These are phyloP conservation scores for Yponomeuta sedellus DNA, from an alignment of 2,888 invertebrate species.

Conservation along the genomic window DNA sequence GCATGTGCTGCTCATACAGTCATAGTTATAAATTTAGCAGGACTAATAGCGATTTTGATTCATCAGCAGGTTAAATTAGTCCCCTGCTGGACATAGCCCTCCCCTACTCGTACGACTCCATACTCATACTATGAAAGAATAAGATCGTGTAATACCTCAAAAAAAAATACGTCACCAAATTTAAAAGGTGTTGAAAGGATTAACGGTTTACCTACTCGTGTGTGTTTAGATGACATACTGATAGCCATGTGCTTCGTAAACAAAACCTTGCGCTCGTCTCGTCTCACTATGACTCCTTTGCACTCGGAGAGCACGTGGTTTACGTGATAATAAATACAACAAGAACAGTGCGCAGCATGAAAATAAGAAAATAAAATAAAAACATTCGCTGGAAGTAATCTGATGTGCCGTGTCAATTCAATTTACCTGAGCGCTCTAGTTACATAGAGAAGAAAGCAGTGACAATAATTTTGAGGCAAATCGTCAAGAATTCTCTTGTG, in stretches of 20 bases:
- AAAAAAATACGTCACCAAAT: slow-evolving; percentile 32
- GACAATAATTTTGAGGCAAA: slow-evolving; percentile 53
- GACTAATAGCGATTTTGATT: too few species aligned
- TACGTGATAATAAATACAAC: background rate
- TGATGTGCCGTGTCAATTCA: background rate
- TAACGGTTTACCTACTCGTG: slow-evolving; percentile 47
- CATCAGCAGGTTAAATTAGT: too few species aligned
- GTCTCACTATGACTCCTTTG: background rate
- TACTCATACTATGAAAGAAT: slow-evolving; percentile 21
- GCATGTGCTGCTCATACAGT: too few species aligned
- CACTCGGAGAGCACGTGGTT: background rate
- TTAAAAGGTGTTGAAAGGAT: too few species aligned
- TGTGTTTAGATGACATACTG: slow-evolving; percentile 13
- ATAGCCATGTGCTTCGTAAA: slow-evolving; percentile 1
- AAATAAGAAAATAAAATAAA: slow-evolving; percentile 34
- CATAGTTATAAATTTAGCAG: too few species aligned
- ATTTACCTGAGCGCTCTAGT: background rate
- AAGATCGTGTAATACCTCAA: slow-evolving; percentile 35
- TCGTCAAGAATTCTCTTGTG: slow-evolving; percentile 31
- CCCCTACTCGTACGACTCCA: too few species aligned
- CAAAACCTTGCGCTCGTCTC: background rate
- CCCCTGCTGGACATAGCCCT: too few species aligned
- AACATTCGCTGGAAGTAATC: slow-evolving; percentile 26
- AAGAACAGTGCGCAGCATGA: background rate
- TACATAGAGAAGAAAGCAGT: slow-evolving; percentile 35